Evolutionary conservation across 1,140 invertebrate genomes (phyloP).

Genomic region (Trichonephila clavipes): DNA sequence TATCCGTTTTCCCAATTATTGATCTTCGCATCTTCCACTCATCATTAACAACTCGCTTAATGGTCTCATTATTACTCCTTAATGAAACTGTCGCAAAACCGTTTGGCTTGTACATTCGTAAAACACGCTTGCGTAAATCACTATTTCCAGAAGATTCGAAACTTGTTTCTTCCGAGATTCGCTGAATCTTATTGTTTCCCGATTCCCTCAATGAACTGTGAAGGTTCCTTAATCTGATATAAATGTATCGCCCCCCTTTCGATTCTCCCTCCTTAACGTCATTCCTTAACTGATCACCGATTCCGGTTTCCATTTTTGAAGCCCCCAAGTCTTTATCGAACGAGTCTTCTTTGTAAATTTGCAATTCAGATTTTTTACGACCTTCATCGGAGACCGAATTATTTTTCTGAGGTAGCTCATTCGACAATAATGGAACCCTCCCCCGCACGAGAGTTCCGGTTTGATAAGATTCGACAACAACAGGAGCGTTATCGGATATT

Average conservation of each 20-base stretch:
- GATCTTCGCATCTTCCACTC: background rate
- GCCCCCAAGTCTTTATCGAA: slow-evolving; percentile 41
- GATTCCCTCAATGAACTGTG: slow-evolving; percentile 7
- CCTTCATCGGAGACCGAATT: background rate
- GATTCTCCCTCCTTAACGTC: slow-evolving; percentile 20
- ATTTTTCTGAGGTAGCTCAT: slow-evolving; percentile 48
- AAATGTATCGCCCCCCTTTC: slow-evolving; percentile 28
- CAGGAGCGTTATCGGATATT: slow-evolving; percentile 54
- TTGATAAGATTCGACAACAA: slow-evolving; percentile 40
- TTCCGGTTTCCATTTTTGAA: slow-evolving; percentile 35
- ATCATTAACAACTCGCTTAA: background rate
- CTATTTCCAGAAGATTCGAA: background rate
- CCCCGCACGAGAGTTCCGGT: background rate
- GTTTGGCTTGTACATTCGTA: background rate
- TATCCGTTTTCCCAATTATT: too few species aligned
- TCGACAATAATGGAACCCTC: slow-evolving; percentile 37
- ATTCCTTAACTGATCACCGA: slow-evolving; percentile 38
- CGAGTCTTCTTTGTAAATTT: slow-evolving; percentile 62
- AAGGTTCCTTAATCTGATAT: slow-evolving; percentile 34
- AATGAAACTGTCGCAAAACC: background rate
- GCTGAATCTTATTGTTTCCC: background rate
- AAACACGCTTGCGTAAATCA: background rate
- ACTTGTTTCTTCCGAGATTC: background rate
- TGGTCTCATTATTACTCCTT: background rate
- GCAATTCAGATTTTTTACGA: slow-evolving; percentile 74